A percentile compares a stretch with the other conserved stretches of the same genome.
These are phyloP conservation scores for Lamprotornis superbus DNA, from an alignment of 2,113 vertebrate genomes.

Conservation along the genomic window DNA sequence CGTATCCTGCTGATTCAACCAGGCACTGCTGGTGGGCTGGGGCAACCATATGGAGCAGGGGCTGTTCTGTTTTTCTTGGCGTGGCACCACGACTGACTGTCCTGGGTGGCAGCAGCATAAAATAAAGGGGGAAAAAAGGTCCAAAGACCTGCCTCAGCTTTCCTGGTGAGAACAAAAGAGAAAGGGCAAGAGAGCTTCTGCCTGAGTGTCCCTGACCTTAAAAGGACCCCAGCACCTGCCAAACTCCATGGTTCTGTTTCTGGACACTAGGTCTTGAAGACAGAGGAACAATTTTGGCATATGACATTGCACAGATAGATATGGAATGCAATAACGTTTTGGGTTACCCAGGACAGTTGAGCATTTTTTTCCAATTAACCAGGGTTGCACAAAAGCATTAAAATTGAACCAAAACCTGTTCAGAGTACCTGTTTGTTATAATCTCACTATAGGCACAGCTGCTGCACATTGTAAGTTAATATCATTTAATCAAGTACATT, in stretches of 20 bases:
- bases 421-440: not conserved
- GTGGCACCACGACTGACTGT: not conserved
- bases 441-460: not conserved
- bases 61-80: not conserved
- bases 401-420: not conserved
- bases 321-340: not conserved
- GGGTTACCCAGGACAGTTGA: not conserved
- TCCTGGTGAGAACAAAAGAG: not conserved
- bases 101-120: not conserved
- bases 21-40: not conserved
- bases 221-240: not conserved
- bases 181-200: not conserved
- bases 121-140: not conserved
- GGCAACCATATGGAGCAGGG: not conserved
- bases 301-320: not conserved
- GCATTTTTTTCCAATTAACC: not conserved
- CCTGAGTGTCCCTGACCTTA: not conserved
- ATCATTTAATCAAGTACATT: not conserved
- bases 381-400: not conserved
- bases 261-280: not conserved
- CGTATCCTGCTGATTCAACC: not conserved
- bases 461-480: not conserved
- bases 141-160: not conserved
- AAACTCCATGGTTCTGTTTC: not conserved
- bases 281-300: not conserved